These are phyloP conservation scores for Peromyscus californicus DNA, from an alignment of 2,113 vertebrate species.

Conservation along the genomic window DNA sequence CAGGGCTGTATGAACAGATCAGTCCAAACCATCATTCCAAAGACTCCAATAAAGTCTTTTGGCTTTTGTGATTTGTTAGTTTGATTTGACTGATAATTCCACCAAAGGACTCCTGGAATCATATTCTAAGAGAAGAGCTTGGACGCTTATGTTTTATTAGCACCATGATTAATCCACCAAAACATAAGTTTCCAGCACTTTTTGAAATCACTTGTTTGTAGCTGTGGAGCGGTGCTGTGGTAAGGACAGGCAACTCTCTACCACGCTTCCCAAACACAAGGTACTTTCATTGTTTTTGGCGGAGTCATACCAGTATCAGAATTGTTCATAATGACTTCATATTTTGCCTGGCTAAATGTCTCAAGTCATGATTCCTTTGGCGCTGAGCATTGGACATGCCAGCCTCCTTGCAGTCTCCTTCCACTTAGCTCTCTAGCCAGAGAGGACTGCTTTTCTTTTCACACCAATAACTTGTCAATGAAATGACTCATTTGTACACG, in stretches of 20 bases:
- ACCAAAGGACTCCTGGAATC: accelerated
- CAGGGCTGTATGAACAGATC: neutral
- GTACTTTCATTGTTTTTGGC: neutral
- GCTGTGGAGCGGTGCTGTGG: neutral
- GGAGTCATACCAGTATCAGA: neutral
- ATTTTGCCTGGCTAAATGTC: neutral
- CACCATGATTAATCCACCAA: neutral
- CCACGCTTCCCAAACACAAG: neutral
- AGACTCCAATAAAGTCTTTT: neutral
- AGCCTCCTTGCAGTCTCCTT: neutral
- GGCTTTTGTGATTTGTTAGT: neutral
- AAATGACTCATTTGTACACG: neutral
- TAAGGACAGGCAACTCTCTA: neutral
- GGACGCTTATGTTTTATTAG: neutral
- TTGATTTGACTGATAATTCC: neutral
- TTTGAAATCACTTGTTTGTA: neutral
- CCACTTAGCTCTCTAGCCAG: neutral
- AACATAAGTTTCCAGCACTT: neutral
- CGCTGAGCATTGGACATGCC: neutral
- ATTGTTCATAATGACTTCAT: neutral
- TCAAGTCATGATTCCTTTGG: neutral
- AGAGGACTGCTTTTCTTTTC: constrained; percentile 3
- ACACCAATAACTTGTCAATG: neutral
- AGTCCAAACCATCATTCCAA: neutral
- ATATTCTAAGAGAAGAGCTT: neutral